phyloP scores from a whole-genome alignment of 2,888 invertebrate species.

The Caenorhabditis auriculariae region DNA sequence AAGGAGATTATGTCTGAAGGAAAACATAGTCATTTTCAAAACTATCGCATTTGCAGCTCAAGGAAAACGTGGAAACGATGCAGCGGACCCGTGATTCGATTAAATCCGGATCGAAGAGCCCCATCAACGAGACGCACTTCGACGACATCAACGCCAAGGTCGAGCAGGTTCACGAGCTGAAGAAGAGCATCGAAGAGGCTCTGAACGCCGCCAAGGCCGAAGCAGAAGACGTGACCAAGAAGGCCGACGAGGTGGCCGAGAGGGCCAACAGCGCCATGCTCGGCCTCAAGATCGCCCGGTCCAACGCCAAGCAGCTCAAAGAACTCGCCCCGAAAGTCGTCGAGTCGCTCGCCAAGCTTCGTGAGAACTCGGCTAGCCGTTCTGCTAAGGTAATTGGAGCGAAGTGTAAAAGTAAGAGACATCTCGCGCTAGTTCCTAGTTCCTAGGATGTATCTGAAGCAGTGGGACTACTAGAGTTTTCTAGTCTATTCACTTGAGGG shows the following conservation, averaged over 20 bases:
- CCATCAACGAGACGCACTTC: too few relatives aligned
- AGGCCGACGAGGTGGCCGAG: slow-evolving; percentile 22
- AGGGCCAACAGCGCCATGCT: slow-evolving; percentile 30
- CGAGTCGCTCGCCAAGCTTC: slow-evolving; percentile 17
- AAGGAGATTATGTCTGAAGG: too few relatives aligned
- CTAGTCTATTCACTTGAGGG: too few relatives aligned
- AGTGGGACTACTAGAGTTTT: too few relatives aligned
- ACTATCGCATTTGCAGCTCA: too few relatives aligned
- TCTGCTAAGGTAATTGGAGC: too few relatives aligned
- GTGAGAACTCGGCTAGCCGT: slow-evolving; percentile 11
- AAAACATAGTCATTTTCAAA: too few relatives aligned
- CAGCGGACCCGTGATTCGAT: slow-evolving; percentile 1
- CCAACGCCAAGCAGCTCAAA: slow-evolving; percentile 29
- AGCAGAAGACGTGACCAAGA: slow-evolving; percentile 11
- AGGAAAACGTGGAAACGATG: slow-evolving; percentile 12
- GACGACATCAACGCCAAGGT: slow-evolving; percentile 19
- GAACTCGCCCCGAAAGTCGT: slow-evolving; percentile 19
- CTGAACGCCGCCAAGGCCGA: slow-evolving; percentile 23
- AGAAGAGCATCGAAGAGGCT: slow-evolving; percentile 20
- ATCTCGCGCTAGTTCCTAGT: too few relatives aligned
- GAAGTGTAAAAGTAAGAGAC: too few relatives aligned
- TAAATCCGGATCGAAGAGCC: not conserved
- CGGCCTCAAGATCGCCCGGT: slow-evolving; percentile 21
- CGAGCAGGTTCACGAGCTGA: slow-evolving; percentile 21
- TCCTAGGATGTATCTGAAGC: too few relatives aligned